These are phyloP conservation scores for Amphiprion percula DNA, from an alignment of 2,113 vertebrate species.

Conservation along the genomic window DNA sequence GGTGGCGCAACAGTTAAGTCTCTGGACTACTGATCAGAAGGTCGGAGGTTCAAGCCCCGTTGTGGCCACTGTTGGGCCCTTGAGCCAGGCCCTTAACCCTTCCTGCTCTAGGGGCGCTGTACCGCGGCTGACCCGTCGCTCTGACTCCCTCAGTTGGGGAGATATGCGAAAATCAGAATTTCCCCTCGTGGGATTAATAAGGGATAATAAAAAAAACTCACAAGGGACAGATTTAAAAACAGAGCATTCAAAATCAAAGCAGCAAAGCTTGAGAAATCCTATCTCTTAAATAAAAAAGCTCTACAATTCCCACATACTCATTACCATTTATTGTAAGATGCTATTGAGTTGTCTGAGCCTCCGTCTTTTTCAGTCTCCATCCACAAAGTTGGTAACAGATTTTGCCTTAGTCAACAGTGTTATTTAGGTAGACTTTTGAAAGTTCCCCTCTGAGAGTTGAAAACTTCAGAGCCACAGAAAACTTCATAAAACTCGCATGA, in stretches of 20 bases:
- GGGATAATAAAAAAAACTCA: too few species aligned
- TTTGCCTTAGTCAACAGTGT: background rate
- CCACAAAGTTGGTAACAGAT: background rate
- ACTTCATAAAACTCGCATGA: background rate
- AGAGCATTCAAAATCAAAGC: constrained; percentile 2
- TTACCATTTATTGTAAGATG: constrained; percentile 23
- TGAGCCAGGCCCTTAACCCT: too few species aligned
- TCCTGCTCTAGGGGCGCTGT: too few species aligned
- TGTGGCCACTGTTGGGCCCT: too few species aligned
- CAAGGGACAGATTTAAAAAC: too few species aligned
- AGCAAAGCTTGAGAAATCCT: background rate
- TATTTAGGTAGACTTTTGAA: background rate
- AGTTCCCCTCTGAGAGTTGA: background rate
- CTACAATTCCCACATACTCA: constrained; percentile 1
- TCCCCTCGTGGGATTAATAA: too few species aligned
- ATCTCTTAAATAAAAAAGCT: background rate
- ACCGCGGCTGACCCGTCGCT: too few species aligned
- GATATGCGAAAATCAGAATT: too few species aligned
- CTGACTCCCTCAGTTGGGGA: too few species aligned
- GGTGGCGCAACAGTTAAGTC: too few species aligned
- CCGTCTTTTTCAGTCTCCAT: constrained; percentile 1
- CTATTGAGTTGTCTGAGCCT: background rate
- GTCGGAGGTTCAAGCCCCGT: too few species aligned
- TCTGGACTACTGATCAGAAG: too few species aligned
- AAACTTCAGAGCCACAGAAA: constrained; percentile 5